Evolutionary conservation across 2,113 vertebrate genomes (phyloP).

Genomic region (Condylura cristata): DNA sequence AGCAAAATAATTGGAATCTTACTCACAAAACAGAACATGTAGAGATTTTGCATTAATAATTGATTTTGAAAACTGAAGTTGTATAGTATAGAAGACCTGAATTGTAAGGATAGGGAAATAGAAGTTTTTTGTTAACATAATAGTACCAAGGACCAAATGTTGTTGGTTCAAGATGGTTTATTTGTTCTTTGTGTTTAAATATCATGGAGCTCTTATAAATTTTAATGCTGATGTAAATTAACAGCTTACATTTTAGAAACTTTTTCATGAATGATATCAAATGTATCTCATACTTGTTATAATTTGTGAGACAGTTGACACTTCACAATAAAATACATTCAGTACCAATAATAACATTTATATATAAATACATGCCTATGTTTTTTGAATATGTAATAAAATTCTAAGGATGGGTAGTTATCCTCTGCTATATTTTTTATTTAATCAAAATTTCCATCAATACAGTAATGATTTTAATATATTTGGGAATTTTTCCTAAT

Average conservation of each 20-base stretch:
- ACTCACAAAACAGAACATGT: constrained; percentile 12
- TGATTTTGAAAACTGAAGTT: constrained; percentile 40
- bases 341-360: constrained; percentile 57
- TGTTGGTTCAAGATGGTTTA: constrained; percentile 56
- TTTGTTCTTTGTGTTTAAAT: constrained; percentile 60
- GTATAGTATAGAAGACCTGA: not conserved
- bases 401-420: constrained; percentile 58
- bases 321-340: constrained; percentile 61
- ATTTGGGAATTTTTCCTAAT: constrained; percentile 54
- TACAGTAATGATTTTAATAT: constrained; percentile 58
- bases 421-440: constrained; percentile 54
- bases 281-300: constrained; percentile 52
- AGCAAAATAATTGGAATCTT: constrained; percentile 34
- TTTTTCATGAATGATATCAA: constrained; percentile 43
- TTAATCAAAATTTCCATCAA: constrained; percentile 58
- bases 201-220: constrained; percentile 13
- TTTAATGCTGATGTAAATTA: constrained; percentile 59
- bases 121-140: constrained; percentile 40
- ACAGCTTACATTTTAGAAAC: constrained; percentile 59
- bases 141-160: constrained; percentile 34
- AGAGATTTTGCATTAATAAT: constrained; percentile 5
- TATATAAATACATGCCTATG: constrained; percentile 58
- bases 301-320: constrained; percentile 50
- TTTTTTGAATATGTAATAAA: constrained; percentile 58
- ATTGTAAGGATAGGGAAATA: not conserved